A percentile compares a stretch with the other conserved stretches of the same genome.
phyloP scores from a whole-genome alignment of 2,888 invertebrate genomes.

The Apotomis betuletana region DNA sequence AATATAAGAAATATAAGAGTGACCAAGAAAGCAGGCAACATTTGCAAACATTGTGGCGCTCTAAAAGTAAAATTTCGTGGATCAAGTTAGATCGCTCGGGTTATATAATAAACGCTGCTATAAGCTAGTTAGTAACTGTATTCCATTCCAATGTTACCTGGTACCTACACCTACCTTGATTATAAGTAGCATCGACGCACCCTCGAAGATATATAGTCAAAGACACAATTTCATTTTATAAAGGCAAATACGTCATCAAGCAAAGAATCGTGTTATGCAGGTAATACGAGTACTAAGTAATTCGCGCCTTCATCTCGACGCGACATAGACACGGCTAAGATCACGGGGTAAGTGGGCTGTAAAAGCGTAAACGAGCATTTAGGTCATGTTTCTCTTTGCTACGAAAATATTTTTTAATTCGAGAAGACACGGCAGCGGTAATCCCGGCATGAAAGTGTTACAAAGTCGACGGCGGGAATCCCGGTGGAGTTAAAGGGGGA shows the following conservation, averaged over 20 bases:
- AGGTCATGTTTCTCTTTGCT: slow-evolving; percentile 37
- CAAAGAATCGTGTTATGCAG: not conserved
- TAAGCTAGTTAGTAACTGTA: too few relatives aligned
- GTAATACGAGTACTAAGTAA: not conserved
- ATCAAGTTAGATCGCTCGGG: too few relatives aligned
- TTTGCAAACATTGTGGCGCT: too few relatives aligned
- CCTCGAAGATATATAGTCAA: too few relatives aligned
- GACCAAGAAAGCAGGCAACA: too few relatives aligned
- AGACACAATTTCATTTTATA: not conserved
- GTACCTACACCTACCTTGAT: too few relatives aligned
- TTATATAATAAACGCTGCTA: too few relatives aligned
- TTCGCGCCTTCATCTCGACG: not conserved
- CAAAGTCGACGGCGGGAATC: slow-evolving; percentile 60
- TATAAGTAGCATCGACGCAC: too few relatives aligned
- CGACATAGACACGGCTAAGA: slow-evolving; percentile 17
- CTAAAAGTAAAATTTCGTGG: too few relatives aligned
- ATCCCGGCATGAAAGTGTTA: slow-evolving; percentile 61
- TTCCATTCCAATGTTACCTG: too few relatives aligned
- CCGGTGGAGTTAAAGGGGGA: slow-evolving; percentile 57
- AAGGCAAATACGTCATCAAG: not conserved
- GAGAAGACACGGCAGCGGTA: slow-evolving; percentile 43
- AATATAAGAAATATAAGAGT: too few relatives aligned
- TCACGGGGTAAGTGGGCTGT: slow-evolving; percentile 26
- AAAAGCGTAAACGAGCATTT: slow-evolving; percentile 35
- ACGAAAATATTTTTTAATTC: slow-evolving; percentile 42